A percentile compares a stretch with the other conserved stretches of the same genome.
Evolutionary conservation across 2,888 invertebrate species (phyloP).

Genomic region (Trichopria drosophilae): DNA sequence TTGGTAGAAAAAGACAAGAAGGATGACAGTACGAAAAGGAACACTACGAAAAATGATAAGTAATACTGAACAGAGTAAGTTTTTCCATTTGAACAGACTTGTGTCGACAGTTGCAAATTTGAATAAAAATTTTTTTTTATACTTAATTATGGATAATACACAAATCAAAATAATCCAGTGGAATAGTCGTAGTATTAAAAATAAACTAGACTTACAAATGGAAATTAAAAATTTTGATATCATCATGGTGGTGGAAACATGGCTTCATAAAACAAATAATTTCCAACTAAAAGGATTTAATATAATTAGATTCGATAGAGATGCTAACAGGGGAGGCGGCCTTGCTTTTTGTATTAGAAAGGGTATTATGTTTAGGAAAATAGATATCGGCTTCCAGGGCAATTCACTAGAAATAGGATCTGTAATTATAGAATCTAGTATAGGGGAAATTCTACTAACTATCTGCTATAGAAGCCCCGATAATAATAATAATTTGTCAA

Average conservation of each 20-base stretch:
- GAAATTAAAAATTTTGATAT: background rate
- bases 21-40: too few relatives aligned
- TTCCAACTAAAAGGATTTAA: conserved; percentile 1
- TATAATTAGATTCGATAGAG: conserved; percentile 9
- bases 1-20: too few relatives aligned
- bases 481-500: background rate
- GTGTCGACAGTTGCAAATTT: too few relatives aligned
- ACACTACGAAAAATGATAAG: too few relatives aligned
- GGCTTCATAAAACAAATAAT: background rate
- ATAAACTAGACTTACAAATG: conserved; percentile 16
- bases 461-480: conserved; percentile 12
- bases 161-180: conserved; percentile 18
- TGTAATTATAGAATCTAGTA: background rate
- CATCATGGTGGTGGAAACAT: conserved; percentile 3
- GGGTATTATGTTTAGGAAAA: background rate
- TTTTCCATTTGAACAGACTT: too few relatives aligned
- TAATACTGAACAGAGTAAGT: too few relatives aligned
- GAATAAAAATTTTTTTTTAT: too few relatives aligned
- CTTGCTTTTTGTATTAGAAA: conserved; percentile 8
- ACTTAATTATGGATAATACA: too few relatives aligned
- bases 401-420: background rate
- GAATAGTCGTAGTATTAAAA: conserved; percentile 16
- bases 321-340: conserved; percentile 4
- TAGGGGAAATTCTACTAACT: conserved; percentile 9
- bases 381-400: background rate